Evolutionary conservation across 2,113 vertebrate species (phyloP).

Genomic region (Brachirus orientalis): DNA sequence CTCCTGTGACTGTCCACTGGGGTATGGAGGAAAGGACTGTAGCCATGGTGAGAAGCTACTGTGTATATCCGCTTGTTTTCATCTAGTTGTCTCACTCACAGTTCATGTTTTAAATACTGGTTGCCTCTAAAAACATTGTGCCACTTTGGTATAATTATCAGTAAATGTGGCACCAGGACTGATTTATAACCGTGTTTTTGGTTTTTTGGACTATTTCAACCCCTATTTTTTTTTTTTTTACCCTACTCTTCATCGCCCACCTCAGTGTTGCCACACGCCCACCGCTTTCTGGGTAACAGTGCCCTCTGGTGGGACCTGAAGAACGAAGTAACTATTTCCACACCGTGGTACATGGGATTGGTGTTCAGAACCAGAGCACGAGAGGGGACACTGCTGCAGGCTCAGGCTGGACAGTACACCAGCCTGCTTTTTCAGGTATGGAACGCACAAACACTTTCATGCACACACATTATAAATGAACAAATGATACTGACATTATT

Average conservation of each 20-base stretch:
- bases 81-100: neutral
- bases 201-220: neutral
- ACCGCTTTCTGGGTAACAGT: slow-evolving; percentile 93
- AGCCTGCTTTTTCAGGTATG: slow-evolving; percentile 92
- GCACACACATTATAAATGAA: neutral
- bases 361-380: slow-evolving; percentile 90
- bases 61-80: neutral
- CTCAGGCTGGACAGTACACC: slow-evolving; percentile 91
- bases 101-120: neutral
- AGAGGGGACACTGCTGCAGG: slow-evolving; percentile 91
- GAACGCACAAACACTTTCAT: slow-evolving; percentile 7
- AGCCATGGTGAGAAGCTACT: slow-evolving; percentile 85
- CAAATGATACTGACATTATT: too few species aligned
- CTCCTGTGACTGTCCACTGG: slow-evolving; percentile 92
- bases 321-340: slow-evolving; percentile 90
- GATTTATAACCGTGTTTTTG: neutral
- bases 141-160: neutral
- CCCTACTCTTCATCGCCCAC: slow-evolving; percentile 27
- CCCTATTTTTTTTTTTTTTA: too few species aligned
- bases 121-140: neutral
- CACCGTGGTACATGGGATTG: slow-evolving; percentile 95
- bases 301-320: slow-evolving; percentile 96
- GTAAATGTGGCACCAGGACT: neutral
- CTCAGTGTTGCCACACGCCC: slow-evolving; percentile 92
- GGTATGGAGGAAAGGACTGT: slow-evolving; percentile 97